phyloP scores from a whole-genome alignment of 2,113 vertebrate species.

The Micromys minutus region DNA sequence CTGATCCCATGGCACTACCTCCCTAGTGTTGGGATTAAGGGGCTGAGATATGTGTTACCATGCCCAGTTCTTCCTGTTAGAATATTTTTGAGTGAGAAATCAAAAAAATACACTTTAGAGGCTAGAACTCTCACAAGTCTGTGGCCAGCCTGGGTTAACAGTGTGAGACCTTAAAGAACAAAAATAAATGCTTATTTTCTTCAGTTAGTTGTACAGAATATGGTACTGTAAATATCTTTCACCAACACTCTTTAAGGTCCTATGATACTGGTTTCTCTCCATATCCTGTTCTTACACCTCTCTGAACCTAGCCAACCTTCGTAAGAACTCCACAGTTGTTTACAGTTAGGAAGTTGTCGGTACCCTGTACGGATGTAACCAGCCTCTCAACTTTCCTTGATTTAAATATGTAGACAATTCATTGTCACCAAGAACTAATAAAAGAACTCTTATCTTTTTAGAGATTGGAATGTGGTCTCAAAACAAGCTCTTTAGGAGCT shows the following conservation, averaged over 20 bases:
- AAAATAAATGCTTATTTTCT: not conserved
- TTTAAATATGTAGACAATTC: not conserved
- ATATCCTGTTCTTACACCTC: not conserved
- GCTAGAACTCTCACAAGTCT: not conserved
- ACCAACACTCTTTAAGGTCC: not conserved
- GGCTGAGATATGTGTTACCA: not conserved
- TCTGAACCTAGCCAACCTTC: not conserved
- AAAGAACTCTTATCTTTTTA: slow-evolving; percentile 4
- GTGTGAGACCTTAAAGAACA: not conserved
- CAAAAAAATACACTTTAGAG: not conserved
- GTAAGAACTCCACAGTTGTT: not conserved
- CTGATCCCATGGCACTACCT: not conserved
- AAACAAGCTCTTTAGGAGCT: not conserved
- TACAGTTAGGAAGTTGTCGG: slow-evolving; percentile 35
- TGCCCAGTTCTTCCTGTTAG: not conserved
- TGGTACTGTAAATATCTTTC: slow-evolving; percentile 12
- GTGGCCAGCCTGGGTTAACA: not conserved
- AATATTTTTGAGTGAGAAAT: slow-evolving; percentile 5
- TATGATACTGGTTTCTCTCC: not conserved
- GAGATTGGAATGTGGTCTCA: slow-evolving; percentile 23
- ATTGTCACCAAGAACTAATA: not conserved
- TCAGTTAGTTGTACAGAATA: not conserved
- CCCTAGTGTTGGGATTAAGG: not conserved
- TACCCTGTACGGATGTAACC: not conserved
- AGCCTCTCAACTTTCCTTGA: not conserved